Conservation (phyloP, 2,113 vertebrate genomes). For the Pyrgilauda ruficollis region DNA sequence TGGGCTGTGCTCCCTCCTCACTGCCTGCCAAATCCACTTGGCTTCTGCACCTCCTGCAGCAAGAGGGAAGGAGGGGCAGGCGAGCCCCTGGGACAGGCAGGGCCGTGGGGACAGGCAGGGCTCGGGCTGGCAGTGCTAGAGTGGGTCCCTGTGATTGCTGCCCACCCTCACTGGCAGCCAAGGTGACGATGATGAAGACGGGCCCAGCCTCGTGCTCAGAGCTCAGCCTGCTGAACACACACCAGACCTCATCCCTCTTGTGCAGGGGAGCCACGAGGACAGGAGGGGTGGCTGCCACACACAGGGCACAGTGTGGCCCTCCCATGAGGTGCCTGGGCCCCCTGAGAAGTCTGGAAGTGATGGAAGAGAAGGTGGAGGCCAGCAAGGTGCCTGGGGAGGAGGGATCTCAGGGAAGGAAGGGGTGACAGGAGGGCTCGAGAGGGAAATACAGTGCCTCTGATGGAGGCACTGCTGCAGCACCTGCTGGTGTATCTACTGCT, state of each 20-base stretch:
- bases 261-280: accelerated
- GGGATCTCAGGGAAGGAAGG: background rate
- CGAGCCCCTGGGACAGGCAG: background rate
- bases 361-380: background rate
- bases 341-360: accelerated
- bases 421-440: background rate
- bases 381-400: background rate
- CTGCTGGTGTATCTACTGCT: background rate
- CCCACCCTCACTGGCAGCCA: accelerated
- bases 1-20: background rate
- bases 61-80: background rate
- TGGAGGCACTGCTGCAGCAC: background rate
- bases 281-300: accelerated
- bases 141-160: accelerated
- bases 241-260: accelerated
- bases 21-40: background rate
- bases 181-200: background rate
- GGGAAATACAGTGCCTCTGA: background rate
- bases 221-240: background rate
- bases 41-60: background rate
- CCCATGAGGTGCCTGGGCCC: accelerated
- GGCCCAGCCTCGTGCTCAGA: background rate
- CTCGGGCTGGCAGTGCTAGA: background rate
- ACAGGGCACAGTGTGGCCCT: background rate
- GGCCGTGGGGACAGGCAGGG: accelerated